Evolutionary conservation across 2,888 invertebrate genomes (phyloP).

Genomic region (Patella depressa): DNA sequence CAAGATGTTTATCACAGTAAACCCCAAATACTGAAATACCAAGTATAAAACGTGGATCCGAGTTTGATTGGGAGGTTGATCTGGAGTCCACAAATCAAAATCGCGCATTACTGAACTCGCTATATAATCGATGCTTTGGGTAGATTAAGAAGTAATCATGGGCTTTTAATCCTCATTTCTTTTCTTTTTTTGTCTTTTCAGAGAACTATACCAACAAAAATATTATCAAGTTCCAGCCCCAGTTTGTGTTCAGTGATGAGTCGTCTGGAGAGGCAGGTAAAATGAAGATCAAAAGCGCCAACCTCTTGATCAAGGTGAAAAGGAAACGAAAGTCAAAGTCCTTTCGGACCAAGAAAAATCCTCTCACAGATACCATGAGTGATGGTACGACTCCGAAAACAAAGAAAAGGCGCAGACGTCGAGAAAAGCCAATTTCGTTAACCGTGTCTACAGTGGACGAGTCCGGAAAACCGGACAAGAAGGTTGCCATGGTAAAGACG

Average conservation of each 20-base stretch:
- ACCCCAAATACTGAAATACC: too few relatives aligned
- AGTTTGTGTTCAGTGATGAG: background rate
- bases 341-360: too few relatives aligned
- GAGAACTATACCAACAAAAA: background rate
- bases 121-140: too few relatives aligned
- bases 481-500: background rate
- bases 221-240: background rate
- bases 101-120: too few relatives aligned
- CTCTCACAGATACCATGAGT: background rate
- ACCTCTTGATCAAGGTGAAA: background rate
- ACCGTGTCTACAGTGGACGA: background rate
- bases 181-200: background rate
- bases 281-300: background rate
- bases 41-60: too few relatives aligned
- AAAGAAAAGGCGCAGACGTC: background rate
- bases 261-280: background rate
- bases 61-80: too few relatives aligned
- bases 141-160: too few relatives aligned
- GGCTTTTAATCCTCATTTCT: too few relatives aligned
- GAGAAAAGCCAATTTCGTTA: background rate
- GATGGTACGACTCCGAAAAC: background rate
- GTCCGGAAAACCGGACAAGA: background rate
- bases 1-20: too few relatives aligned
- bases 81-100: too few relatives aligned
- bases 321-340: background rate